Conservation (phyloP, 2,113 vertebrate species). For the Chitala chitala region DNA sequence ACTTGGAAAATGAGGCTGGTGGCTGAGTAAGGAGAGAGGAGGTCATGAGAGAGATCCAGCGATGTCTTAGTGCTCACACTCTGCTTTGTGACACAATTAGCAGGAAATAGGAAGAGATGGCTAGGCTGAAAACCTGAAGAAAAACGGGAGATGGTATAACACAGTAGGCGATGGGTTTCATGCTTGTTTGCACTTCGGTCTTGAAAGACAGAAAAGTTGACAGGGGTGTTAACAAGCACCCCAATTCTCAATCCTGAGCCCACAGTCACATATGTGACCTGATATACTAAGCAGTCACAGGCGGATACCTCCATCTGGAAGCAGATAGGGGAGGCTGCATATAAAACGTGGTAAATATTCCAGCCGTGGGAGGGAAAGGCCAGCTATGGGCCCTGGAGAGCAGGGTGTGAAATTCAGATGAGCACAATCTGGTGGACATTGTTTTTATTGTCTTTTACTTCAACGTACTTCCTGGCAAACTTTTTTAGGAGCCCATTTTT, state of each 20-base stretch:
- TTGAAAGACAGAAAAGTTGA: not conserved
- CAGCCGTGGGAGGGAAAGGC: not conserved
- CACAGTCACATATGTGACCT: not conserved
- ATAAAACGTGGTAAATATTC: not conserved
- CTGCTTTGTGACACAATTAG: not conserved
- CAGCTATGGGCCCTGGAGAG: not conserved
- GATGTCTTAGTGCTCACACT: not conserved
- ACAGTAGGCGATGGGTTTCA: not conserved
- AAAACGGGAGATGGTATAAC: not conserved
- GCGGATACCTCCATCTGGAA: not conserved
- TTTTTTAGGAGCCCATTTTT: conserved; percentile 4
- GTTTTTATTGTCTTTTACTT: not conserved
- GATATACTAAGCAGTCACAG: not conserved
- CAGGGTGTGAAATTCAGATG: conserved; percentile 2
- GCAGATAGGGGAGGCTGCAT: not conserved
- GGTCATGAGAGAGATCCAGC: not conserved
- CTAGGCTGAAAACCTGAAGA: not conserved
- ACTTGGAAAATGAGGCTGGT: not conserved
- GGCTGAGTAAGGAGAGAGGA: not conserved
- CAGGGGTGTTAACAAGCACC: not conserved
- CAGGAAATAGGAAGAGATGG: not conserved
- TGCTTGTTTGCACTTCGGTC: not conserved
- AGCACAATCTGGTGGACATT: conserved; percentile 4
- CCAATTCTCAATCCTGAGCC: not conserved
- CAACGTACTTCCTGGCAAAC: not conserved